These are phyloP conservation scores for Hystrix brachyura DNA, from an alignment of 2,113 vertebrate genomes.

Conservation along the genomic window DNA sequence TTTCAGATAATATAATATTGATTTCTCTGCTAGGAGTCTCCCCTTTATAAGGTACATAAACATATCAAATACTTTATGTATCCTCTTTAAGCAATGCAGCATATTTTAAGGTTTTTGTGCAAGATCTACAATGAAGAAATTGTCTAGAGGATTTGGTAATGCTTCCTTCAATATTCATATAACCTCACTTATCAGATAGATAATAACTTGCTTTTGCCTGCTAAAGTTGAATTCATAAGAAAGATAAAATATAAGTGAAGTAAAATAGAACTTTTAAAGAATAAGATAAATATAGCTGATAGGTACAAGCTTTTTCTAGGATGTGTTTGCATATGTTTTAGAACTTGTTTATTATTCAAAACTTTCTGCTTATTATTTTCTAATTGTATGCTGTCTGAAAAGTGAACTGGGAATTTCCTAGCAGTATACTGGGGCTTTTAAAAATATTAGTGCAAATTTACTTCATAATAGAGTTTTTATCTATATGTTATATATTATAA, in stretches of 20 bases:
- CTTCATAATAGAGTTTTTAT: neutral
- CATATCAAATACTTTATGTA: neutral
- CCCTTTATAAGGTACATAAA: neutral
- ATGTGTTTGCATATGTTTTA: neutral
- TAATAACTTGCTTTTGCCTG: neutral
- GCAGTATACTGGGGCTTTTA: neutral
- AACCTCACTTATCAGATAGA: neutral
- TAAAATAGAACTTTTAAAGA: neutral
- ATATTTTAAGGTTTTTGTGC: neutral
- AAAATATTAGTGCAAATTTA: neutral
- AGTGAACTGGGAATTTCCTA: neutral
- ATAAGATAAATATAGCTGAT: neutral
- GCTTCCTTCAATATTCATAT: neutral
- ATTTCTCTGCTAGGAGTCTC: neutral
- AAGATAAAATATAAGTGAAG: conserved; percentile 29
- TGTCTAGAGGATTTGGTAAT: neutral
- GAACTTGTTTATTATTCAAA: neutral
- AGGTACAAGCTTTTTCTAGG: neutral
- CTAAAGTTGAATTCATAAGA: neutral
- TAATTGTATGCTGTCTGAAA: neutral
- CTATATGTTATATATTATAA: neutral
- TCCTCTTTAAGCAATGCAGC: neutral
- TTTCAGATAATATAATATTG: neutral
- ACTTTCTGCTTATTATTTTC: neutral
- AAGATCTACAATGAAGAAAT: neutral